Base-by-base conservation (phyloP, 2,113 vertebrate species). In the Myanophis thanlyinensis region DNA sequence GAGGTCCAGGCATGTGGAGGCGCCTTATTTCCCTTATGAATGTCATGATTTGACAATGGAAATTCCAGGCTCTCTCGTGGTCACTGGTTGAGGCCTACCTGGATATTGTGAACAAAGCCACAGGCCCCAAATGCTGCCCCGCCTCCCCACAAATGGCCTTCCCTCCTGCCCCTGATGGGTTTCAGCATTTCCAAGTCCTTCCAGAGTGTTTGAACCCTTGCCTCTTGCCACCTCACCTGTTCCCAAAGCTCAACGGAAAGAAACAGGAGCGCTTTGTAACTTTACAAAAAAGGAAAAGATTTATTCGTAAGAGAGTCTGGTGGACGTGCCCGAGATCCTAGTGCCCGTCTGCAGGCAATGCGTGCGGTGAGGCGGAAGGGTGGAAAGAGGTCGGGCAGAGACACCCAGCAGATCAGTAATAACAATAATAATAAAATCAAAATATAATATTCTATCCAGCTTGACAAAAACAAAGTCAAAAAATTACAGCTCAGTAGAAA, bases 401-500 rank as follows among this genome's bases (percentile, higher is more conserved):
- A 85, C 27, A 86, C 93, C 87, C 90, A 49, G 85, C 56, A 62
- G 53, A 91, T 89, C 67, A 62, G 87, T 91, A 59, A 89, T 80
- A 93, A 93, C 10, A 92, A 92, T 47, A 80, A 73, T 13, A 85
- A 51, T 48, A 59, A 80, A 92, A 92, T 90, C 92, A 93, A 92
- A 92, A 93, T 90, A 92, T 92, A 89, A 92, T 92, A 93, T 89
- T 49, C 92, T 80, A 90, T 90, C 92, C 92, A 90, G 80, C 87
- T 49, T 62, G 86, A 90, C 59, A 91, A 89, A 49, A 56, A 73
- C 23, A 88, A 88, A 73, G 40, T 53, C 30, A 91, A 93, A 89
- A 93, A 89, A 89, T 93, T 85, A 93, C 93, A 93, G 93, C 90
- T 91, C 51, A 59, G 87, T 93, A 93, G 93, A 93, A 93, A 93